phyloP scores from a whole-genome alignment of 92 coral and sea anemone species.

The Virgularia gustaviana region DNA sequence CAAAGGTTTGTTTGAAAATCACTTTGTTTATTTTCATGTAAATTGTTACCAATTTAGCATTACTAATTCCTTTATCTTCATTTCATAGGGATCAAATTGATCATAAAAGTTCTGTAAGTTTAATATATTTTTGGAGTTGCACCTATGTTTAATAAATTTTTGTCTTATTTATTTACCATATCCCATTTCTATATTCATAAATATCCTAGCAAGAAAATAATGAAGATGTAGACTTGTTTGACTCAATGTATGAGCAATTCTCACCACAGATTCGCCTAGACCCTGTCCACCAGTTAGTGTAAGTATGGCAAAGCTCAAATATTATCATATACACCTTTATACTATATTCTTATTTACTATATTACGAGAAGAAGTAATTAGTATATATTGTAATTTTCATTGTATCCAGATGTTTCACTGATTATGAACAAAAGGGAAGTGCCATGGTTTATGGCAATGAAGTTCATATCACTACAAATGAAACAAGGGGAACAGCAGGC shows the following conservation, averaged over 20 bases:
- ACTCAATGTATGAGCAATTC: constrained; percentile 21
- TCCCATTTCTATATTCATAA: no score
- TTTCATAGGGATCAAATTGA: no score
- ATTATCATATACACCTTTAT: neutral
- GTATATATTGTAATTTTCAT: neutral
- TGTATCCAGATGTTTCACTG: constrained; percentile 65
- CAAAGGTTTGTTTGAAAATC: no score
- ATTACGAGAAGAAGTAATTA: neutral
- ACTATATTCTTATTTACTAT: neutral
- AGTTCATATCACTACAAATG: constrained; percentile 67
- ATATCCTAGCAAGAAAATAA: neutral
- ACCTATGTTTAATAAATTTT: no score
- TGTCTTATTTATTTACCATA: no score
- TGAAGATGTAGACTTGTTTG: constrained; percentile 9
- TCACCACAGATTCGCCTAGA: constrained; percentile 69
- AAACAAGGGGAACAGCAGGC: constrained; percentile 55
- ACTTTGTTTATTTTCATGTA: no score
- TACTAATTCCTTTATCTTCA: no score
- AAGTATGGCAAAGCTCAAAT: constrained; percentile 26
- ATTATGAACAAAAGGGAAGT: constrained; percentile 61
- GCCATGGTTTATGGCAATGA: constrained; percentile 80
- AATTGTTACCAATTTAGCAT: no score
- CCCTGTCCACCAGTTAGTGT: constrained; percentile 83
- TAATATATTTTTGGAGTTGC: no score
- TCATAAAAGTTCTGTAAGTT: no score